Conservation (phyloP, 2,888 invertebrate species). For the Apodemia zela region DNA sequence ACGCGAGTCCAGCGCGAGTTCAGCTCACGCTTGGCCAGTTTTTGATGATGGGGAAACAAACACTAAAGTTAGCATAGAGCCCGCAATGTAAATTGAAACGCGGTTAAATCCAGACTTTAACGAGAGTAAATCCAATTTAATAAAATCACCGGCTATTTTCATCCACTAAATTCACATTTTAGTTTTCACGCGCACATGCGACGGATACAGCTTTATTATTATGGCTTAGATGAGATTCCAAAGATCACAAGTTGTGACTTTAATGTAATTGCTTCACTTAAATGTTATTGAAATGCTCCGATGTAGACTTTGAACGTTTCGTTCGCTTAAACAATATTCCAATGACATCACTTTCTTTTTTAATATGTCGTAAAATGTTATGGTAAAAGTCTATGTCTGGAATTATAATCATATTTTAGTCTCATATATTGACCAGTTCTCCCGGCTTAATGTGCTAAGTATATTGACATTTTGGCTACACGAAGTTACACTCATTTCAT, state of each 20-base stretch:
- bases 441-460: slow-evolving; percentile 1
- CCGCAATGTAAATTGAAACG: slow-evolving; percentile 1
- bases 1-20: no score
- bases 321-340: slow-evolving; percentile 36
- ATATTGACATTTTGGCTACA: background rate
- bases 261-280: slow-evolving; percentile 43
- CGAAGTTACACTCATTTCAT: background rate
- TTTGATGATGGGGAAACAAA: no score
- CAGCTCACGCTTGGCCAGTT: no score
- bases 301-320: slow-evolving; percentile 40
- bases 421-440: background rate
- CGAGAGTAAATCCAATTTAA: slow-evolving; percentile 4
- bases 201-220: slow-evolving; percentile 65
- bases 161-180: slow-evolving; percentile 42
- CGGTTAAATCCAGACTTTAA: slow-evolving; percentile 1
- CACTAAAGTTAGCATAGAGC: no score
- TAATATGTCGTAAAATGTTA: slow-evolving; percentile 13
- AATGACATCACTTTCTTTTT: slow-evolving; percentile 13
- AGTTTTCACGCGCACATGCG: slow-evolving; percentile 56
- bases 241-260: slow-evolving; percentile 45
- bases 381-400: slow-evolving; percentile 14
- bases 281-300: slow-evolving; percentile 56
- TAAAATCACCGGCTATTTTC: slow-evolving; percentile 16
- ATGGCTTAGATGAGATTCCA: slow-evolving; percentile 57
- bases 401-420: slow-evolving; percentile 10